Percentiles rank a stretch among this genome's conserved stretches.
phyloP scores from a whole-genome alignment of 2,888 invertebrate genomes.

The Seira sanloemensis region DNA sequence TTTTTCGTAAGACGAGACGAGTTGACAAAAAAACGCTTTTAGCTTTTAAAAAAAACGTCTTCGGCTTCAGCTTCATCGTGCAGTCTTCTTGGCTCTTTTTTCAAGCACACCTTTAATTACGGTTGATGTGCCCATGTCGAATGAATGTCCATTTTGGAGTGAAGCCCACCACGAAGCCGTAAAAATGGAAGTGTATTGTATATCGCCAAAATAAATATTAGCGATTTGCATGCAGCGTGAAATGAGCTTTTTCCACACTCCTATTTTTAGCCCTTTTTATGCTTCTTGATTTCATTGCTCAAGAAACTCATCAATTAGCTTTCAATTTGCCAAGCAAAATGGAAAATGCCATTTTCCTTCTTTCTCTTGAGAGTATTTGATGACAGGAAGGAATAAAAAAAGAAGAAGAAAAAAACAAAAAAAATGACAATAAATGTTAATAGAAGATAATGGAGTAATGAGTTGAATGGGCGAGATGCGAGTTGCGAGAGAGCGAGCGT shows the following conservation, averaged over 20 bases:
- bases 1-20: conserved; percentile 5
- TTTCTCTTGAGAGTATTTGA: not conserved
- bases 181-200: conserved; percentile 12
- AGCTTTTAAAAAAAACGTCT: no score
- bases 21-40: conserved; percentile 25
- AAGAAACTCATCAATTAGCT: conserved; percentile 11
- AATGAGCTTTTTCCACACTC: conserved; percentile 24
- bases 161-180: conserved; percentile 11
- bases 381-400: conserved; percentile 12
- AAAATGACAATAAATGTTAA: conserved; percentile 26
- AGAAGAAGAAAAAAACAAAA: not conserved
- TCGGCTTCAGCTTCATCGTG: no score
- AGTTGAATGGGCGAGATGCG: conserved; percentile 12
- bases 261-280: not conserved
- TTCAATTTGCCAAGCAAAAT: conserved; percentile 1
- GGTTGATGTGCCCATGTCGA: conserved; percentile 38
- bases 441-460: conserved; percentile 40
- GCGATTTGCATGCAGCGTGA: conserved; percentile 15
- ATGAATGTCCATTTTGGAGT: conserved; percentile 3
- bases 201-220: conserved; percentile 13
- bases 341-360: no score
- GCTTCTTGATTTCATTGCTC: conserved; percentile 20
- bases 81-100: conserved; percentile 26
- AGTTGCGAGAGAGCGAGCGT: conserved; percentile 18
- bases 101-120: conserved; percentile 44